Evolutionary conservation across 2,113 vertebrate species (phyloP), one percentile per base, ranked within the genome.

Genomic region (Actenoides hombroni): DNA sequence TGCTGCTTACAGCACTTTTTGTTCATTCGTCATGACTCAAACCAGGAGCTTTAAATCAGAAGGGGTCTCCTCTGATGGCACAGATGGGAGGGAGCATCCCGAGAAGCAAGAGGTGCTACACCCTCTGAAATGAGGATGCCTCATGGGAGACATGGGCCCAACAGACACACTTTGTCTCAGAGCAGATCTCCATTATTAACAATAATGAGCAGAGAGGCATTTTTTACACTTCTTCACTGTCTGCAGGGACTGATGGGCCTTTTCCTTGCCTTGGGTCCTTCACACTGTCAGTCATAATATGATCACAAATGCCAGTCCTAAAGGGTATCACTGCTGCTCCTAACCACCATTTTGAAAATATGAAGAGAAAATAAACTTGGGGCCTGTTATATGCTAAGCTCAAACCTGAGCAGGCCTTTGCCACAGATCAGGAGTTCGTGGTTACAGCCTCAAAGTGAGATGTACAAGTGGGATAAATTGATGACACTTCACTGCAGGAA

Each of bases 201-300:
- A 59, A 3, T 12, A 76, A 59, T 9, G 37, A 94, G 23, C 44
- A 79, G 35, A 26, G 33, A 89, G 63, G 63, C 17, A 9, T 51
- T 94, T 95, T 68, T 87, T 60, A 28, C 75, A 92, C 79, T 83
- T 75, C 23, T 29, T n/a, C 63, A 39, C 20, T 37, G 21, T 59
- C 90, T 86, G 63, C 54, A 74, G 67, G 87, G 40, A 11, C 37
- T 77, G 49, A 89, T 67, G 78, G 44, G 37, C 78, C 49, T 90
- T 96, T 83, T 83, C 40, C 44, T 94, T 95, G 18, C 84, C 78
- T 88, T 67, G 53, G 67, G 70, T 39, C 57, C 81, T 94, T 92
- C 70, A 76, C 40, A n/a, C 59, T 65, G 54, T 54, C 82, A 74
- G 57, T 74, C 63, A 19, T 39, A 92, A 69, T 44, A 44, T 0